phyloP scores from a whole-genome alignment of 2,113 vertebrate species.

The Equus przewalskii region DNA sequence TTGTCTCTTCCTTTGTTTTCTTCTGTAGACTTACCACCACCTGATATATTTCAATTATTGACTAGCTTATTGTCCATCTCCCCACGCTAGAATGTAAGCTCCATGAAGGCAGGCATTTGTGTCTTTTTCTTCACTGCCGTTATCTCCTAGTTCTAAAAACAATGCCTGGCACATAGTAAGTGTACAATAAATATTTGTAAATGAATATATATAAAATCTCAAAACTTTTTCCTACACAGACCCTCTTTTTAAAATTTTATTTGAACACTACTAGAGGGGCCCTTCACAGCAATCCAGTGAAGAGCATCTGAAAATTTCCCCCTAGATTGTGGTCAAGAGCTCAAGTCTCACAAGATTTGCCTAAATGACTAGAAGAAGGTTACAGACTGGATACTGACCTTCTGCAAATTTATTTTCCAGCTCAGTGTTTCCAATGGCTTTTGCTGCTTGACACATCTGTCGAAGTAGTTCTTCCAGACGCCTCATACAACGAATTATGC shows the following conservation, averaged over 20 bases:
- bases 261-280: neutral
- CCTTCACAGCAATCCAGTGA: neutral
- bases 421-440: conserved; percentile 99
- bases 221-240: neutral
- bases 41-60: conserved; percentile 24
- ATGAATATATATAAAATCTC: neutral
- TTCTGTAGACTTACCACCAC: neutral
- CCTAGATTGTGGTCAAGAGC: neutral
- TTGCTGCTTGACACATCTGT: conserved; percentile 99
- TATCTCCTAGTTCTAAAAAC: neutral
- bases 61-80: neutral
- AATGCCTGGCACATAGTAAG: neutral
- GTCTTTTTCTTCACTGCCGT: neutral
- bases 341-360: neutral
- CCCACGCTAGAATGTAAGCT: neutral
- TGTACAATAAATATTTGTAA: neutral
- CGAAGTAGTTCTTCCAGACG: conserved; percentile 96
- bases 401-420: conserved; percentile 99
- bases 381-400: conserved; percentile 88
- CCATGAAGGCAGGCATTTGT: neutral
- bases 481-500: conserved; percentile 98
- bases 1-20: neutral
- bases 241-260: neutral
- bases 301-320: neutral
- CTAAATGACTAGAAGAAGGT: neutral